A percentile compares a stretch with the other conserved stretches of the same genome.
These are phyloP conservation scores for Rhopalosiphum padi DNA, from an alignment of 1,140 invertebrate genomes.

Conservation along the genomic window DNA sequence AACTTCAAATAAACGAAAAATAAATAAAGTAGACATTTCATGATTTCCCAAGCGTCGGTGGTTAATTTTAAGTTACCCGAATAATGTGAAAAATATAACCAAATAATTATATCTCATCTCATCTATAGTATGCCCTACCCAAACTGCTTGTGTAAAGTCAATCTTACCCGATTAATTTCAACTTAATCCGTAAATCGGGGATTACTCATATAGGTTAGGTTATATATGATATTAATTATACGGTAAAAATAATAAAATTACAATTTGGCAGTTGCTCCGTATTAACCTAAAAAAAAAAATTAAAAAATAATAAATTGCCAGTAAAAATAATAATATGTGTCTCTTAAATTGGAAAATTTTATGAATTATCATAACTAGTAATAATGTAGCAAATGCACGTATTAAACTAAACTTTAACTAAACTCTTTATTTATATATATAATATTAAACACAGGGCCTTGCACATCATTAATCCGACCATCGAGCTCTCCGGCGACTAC, in stretches of 20 bases:
- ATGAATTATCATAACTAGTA: no score
- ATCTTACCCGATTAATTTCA: background rate
- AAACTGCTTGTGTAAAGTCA: background rate
- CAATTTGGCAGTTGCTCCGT: background rate
- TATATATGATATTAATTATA: background rate
- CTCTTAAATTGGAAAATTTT: background rate
- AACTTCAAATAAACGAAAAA: background rate
- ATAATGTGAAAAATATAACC: background rate
- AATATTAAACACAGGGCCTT: constrained; percentile 65
- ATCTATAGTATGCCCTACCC: no score
- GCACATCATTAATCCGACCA: constrained; percentile 72
- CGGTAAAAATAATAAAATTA: background rate
- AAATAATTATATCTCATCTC: background rate
- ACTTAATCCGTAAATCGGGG: background rate
- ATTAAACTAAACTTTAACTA: background rate
- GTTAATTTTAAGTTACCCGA: background rate
- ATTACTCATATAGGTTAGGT: no score
- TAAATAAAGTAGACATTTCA: background rate
- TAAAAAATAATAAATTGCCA: background rate
- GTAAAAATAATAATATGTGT: no score
- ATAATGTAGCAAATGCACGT: background rate
- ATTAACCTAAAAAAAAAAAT: background rate
- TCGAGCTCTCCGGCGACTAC: constrained; percentile 76
- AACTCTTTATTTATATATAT: no score
- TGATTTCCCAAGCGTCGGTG: background rate